Percentiles rank a stretch among this genome's conserved stretches.
phyloP scores from a whole-genome alignment of 1,140 invertebrate genomes.

The Leucophenga varia region DNA sequence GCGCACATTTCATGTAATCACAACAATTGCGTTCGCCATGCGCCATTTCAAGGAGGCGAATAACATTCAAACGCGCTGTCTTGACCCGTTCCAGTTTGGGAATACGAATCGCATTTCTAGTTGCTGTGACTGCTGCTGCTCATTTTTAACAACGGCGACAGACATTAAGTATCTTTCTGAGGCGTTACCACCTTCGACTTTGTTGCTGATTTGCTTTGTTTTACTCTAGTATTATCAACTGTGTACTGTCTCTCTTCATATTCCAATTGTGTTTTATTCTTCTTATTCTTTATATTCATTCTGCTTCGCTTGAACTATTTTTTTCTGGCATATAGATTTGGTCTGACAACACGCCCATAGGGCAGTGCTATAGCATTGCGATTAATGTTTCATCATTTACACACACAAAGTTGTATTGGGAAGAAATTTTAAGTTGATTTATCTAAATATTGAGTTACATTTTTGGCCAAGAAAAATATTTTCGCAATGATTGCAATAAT shows the following conservation, averaged over 20 bases:
- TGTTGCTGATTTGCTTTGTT: no score
- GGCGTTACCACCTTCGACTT: no score
- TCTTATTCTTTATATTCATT: conserved; percentile 9
- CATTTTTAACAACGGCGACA: conserved; percentile 14
- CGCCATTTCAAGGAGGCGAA: conserved; percentile 14
- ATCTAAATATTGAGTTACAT: no score
- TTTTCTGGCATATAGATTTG: conserved; percentile 14
- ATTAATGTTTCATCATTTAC: conserved; percentile 49
- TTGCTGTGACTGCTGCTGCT: background rate
- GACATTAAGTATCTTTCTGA: conserved; percentile 15
- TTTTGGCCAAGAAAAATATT: no score
- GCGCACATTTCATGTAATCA: conserved; percentile 25
- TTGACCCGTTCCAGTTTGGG: conserved; percentile 16
- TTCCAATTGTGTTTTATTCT: no score
- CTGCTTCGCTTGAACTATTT: conserved; percentile 14
- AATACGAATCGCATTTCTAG: no score
- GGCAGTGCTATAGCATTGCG: conserved; percentile 28
- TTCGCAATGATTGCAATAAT: no score
- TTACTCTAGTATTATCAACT: background rate
- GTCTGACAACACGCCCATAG: conserved; percentile 28
- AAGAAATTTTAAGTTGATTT: no score
- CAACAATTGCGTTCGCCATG: conserved; percentile 14
- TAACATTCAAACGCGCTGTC: conserved; percentile 47
- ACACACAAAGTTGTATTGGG: no score
- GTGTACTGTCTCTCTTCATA: background rate